phyloP scores from a whole-genome alignment of 1,140 invertebrate genomes.

The Drosophila bocki region DNA sequence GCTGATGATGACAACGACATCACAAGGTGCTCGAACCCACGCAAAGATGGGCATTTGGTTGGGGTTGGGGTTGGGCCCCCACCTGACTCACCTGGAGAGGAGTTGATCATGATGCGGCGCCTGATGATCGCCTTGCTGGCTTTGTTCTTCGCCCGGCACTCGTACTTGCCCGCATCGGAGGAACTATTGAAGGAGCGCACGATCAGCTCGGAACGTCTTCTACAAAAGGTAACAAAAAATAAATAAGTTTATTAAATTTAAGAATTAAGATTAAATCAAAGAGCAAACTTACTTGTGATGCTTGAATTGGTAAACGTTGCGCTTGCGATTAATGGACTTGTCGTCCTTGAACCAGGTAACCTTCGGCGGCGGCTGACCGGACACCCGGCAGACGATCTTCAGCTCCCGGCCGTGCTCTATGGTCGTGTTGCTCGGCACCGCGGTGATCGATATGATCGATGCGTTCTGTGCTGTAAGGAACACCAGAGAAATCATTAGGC shows the following conservation, averaged over 20 bases:
- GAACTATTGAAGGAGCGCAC: constrained; percentile 89
- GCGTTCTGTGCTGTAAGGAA: constrained; percentile 84
- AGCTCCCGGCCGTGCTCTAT: constrained; percentile 86
- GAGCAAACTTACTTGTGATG: constrained; percentile 76
- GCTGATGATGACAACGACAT: constrained; percentile 12
- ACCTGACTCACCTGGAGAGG: constrained; percentile 73
- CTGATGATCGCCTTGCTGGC: constrained; percentile 71
- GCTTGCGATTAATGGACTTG: constrained; percentile 86
- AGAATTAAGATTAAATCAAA: neutral
- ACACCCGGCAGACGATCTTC: constrained; percentile 89
- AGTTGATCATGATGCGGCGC: constrained; percentile 77
- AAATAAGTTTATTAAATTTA: no score
- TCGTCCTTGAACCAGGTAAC: constrained; percentile 91
- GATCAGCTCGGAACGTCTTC: constrained; percentile 91
- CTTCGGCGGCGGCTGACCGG: constrained; percentile 89
- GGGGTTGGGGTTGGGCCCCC: neutral
- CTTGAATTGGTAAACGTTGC: constrained; percentile 81
- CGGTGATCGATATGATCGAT: constrained; percentile 69
- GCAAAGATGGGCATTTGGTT: neutral
- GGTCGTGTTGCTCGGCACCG: constrained; percentile 64
- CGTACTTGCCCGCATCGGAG: constrained; percentile 90
- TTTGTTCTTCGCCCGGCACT: constrained; percentile 88
- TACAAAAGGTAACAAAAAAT: no score
- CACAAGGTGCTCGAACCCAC: constrained; percentile 9
- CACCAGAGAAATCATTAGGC: constrained; percentile 47